These are phyloP conservation scores for Enteromius thamalakanensis DNA, from an alignment of 2,797 vertebrate species.

Conservation along the genomic window DNA sequence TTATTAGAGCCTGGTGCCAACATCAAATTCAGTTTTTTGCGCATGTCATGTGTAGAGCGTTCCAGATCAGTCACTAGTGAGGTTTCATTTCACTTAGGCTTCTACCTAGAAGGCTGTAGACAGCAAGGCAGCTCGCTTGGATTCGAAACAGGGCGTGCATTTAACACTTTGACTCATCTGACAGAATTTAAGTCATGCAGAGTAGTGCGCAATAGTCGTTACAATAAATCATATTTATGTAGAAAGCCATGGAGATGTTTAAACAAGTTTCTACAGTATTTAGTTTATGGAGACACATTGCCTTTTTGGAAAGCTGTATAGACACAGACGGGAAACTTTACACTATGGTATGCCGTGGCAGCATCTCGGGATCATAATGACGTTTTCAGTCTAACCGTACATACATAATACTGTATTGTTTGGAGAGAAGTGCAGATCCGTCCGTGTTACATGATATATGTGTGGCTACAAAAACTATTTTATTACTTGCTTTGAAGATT, in stretches of 20 bases:
- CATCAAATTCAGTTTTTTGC: background rate
- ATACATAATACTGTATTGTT: conserved; percentile 42
- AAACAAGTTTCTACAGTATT: conserved; percentile 41
- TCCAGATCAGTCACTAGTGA: background rate
- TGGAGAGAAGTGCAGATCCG: conserved; percentile 27
- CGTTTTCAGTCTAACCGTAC: conserved; percentile 38
- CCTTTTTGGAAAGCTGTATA: conserved; percentile 33
- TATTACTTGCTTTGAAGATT: conserved; percentile 38
- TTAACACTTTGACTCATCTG: conserved; percentile 30
- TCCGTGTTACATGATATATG: conserved; percentile 45
- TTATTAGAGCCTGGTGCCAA: background rate
- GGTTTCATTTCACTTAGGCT: background rate
- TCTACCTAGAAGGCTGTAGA: background rate
- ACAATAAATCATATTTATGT: conserved; percentile 44
- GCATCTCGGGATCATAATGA: conserved; percentile 31
- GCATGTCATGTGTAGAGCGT: background rate
- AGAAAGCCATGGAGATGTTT: conserved; percentile 38
- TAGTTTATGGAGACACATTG: conserved; percentile 43
- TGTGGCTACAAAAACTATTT: conserved; percentile 31
- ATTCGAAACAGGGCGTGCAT: background rate
- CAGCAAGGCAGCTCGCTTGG: background rate
- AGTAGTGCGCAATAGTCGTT: conserved; percentile 21
- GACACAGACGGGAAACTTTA: conserved; percentile 43
- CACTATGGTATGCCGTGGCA: conserved; percentile 39
- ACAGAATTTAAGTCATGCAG: conserved; percentile 23